Evolutionary conservation across 2,888 invertebrate genomes (phyloP).

Genomic region (Drosophila niveifrons): DNA sequence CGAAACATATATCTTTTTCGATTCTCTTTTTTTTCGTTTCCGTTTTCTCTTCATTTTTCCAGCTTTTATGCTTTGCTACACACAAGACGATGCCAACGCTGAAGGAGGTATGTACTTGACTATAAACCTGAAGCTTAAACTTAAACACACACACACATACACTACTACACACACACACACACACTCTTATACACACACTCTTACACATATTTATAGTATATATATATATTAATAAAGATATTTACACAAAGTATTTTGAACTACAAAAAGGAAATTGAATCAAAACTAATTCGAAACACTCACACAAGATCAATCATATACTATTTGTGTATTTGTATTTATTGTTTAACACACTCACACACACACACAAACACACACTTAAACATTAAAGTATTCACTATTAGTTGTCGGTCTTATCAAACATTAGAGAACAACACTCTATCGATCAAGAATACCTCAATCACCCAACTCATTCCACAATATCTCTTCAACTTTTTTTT

Average conservation of each 20-base stretch:
- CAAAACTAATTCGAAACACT: conserved; percentile 23
- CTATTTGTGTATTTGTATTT: conserved; percentile 32
- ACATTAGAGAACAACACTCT: not conserved
- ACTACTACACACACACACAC: conserved; percentile 7
- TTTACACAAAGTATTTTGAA: conserved; percentile 6
- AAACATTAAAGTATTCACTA: conserved; percentile 15
- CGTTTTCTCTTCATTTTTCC: conserved; percentile 86
- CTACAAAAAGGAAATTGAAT: conserved; percentile 12
- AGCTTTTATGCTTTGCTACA: conserved; percentile 98
- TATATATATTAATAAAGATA: conserved; percentile 5
- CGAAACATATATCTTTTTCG: conserved; percentile 83
- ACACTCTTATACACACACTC: not conserved
- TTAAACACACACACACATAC: conserved; percentile 10
- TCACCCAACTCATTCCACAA: conserved; percentile 21
- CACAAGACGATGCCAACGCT: conserved; percentile 95
- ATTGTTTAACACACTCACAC: conserved; percentile 14
- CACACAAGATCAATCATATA: conserved; percentile 16
- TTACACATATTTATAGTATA: conserved; percentile 10
- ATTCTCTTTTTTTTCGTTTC: conserved; percentile 65
- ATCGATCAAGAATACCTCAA: conserved; percentile 1
- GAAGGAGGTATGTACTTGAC: conserved; percentile 93
- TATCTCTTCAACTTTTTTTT: conserved; percentile 3
- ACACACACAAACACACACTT: conserved; percentile 14
- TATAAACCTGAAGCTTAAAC: conserved; percentile 50
- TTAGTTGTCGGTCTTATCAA: conserved; percentile 4